Evolutionary conservation across 2,888 invertebrate genomes (phyloP), one percentile per base, ranked within the genome.

Genomic region (Temnothorax rugatulus): DNA sequence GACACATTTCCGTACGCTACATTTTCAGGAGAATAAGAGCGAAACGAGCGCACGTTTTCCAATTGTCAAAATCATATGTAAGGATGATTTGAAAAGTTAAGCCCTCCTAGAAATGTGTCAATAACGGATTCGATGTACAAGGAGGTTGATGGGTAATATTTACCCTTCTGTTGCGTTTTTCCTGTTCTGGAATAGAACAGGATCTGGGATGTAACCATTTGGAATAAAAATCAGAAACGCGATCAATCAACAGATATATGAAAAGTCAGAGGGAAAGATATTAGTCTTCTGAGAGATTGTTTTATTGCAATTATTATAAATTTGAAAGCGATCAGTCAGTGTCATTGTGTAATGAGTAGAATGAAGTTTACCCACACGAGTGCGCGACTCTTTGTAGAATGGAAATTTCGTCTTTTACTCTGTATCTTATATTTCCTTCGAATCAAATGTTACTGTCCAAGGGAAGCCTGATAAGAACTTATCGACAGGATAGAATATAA

Each of bases 361-460:
- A 29, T 8, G 11, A 47, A 15, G 34, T 44, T 75, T 18, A 9
- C 47, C 5, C 44, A 9, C 15, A n/a, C 21, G 21, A 41, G 2
- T 25, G 9, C 15, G n/a, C 15, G 21, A 41, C 2, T 25, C 38
- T 57, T 21, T n/a, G 11, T 8, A 5, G 64, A 75, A 21, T 34
- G 34, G 47, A 47, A 75, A 21, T 75, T 47, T 71, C 13, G 71
- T 38, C 34, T 15, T 34, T 47, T 44, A 15, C 7, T 15, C 3
- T 21, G 15, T 21, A 50, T 38, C 75, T 63, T 64, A 63, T 47
- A 64, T 75, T 50, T 64, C 47, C 34, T 15, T 64, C 21, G 47
- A 75, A 75, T 63, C 64, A 50, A 64, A 64, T 15, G 13, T 75
- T 50, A 75, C 54, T 71, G 54, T 71, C n/a, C 4, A 5, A 34